A percentile compares a stretch with the other conserved stretches of the same genome.
These are phyloP conservation scores for Ostrea denselamellosa DNA, from an alignment of 1,140 invertebrate species.

Conservation along the genomic window DNA sequence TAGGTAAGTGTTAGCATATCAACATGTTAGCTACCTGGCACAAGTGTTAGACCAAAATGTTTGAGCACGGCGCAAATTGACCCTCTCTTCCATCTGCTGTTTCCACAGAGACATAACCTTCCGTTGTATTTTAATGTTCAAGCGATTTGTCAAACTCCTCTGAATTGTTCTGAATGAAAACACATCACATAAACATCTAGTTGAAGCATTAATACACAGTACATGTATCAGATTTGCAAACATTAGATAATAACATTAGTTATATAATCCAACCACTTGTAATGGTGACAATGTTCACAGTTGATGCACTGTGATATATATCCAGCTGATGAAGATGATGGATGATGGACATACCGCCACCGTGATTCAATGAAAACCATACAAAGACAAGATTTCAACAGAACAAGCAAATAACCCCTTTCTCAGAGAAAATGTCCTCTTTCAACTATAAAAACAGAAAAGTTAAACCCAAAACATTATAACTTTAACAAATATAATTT, in stretches of 20 bases:
- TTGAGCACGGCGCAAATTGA: slow-evolving; percentile 53
- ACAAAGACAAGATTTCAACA: background rate
- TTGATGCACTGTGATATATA: background rate
- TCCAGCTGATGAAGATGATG: background rate
- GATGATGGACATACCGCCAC: background rate
- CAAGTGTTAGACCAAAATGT: slow-evolving; percentile 58
- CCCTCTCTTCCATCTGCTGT: slow-evolving; percentile 47
- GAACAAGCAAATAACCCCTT: background rate
- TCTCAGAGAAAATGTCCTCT: background rate
- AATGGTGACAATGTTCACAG: background rate
- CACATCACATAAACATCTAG: slow-evolving; percentile 36
- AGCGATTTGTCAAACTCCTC: slow-evolving; percentile 45
- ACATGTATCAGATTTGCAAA: background rate
- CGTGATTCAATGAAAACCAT: slow-evolving; percentile 7
- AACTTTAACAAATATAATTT: background rate
- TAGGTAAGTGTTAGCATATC: slow-evolving; percentile 13
- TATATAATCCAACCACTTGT: background rate
- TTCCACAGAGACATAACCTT: slow-evolving; percentile 48
- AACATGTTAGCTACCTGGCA: slow-evolving; percentile 51
- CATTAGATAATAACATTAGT: background rate
- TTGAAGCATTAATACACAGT: background rate
- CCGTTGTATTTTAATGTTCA: slow-evolving; percentile 40
- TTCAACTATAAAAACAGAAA: background rate
- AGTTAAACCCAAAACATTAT: background rate
- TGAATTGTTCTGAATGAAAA: slow-evolving; percentile 46